These are phyloP conservation scores for Pimephales promelas DNA, from an alignment of 2,113 vertebrate species.

Conservation along the genomic window DNA sequence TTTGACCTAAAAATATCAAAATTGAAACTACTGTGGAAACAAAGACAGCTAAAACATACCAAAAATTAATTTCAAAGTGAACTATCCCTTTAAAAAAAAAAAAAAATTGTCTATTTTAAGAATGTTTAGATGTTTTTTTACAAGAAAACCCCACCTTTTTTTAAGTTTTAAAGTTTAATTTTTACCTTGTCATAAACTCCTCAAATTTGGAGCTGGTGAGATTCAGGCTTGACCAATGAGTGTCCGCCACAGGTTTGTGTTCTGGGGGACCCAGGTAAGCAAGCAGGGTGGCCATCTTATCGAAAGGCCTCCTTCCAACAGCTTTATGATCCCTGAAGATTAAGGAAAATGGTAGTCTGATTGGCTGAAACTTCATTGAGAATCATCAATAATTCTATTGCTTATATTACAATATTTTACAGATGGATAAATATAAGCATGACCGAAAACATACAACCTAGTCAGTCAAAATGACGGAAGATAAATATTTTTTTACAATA, in stretches of 20 bases:
- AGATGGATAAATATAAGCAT: not conserved
- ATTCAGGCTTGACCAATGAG: conserved; percentile 97
- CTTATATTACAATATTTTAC: not conserved
- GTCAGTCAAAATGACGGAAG: not conserved
- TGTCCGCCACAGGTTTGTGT: conserved; percentile 96
- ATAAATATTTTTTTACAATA: not conserved
- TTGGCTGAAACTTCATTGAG: no score
- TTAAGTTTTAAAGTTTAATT: no score
- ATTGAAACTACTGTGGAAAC: no score
- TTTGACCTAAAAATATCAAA: no score
- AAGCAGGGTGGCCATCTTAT: conserved; percentile 97
- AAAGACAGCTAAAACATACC: no score
- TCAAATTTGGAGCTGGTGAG: conserved; percentile 98
- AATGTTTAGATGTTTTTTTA: not conserved
- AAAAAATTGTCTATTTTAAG: not conserved
- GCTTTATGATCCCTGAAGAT: conserved; percentile 93
- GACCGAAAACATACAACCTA: not conserved
- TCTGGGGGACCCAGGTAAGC: conserved; percentile 95
- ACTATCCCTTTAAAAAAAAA: no score
- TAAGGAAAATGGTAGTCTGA: not conserved
- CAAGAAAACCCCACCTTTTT: no score
- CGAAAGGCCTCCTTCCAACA: conserved; percentile 93
- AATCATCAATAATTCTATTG: not conserved
- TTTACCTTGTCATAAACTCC: conserved; percentile 94
- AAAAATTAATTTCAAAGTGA: no score